Base-by-base conservation (phyloP, 2,797 vertebrate genomes). In the Sebastes cheni region DNA sequence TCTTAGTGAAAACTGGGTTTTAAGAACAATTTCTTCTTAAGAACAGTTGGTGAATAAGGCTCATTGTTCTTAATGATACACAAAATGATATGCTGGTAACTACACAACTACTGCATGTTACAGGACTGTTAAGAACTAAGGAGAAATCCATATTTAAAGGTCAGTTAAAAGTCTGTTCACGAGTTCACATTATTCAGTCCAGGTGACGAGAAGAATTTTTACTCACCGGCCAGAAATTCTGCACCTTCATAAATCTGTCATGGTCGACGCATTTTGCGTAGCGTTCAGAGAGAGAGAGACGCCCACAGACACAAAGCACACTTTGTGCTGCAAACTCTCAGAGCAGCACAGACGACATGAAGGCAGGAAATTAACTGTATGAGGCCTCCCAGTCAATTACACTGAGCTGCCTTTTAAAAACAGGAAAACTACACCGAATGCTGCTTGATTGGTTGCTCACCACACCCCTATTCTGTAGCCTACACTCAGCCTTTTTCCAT, bases 211-310 rank as follows among this genome's bases (percentile, higher is more conserved):
- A 60, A 70, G 69, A 77, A 7, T 78, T 75, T 76, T 84, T 30
- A 61, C 67, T 82, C 80, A 67, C 67, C 62, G 77, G 83, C 58
- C 73, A 73, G 82, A 67, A 90, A 88, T 88, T 86, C 87, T 73
- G 81, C 82, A 88, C 82, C 82, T 79, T 75, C 85, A 80, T 85
- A 89, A 92, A 92, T 86, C 89, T 84, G 81, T 82, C 89, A 61
- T 18, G 64, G 69, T 25, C 16, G 69, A 70, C 23, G 52, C 12
- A 6, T 72, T 84, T 72, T 85, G 80, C 42, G 12, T 50, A 16
- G 67, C 0, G 61, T 18, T 74, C 56, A 77, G 18, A 52, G 69
- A 86, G 59, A 86, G 59, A 75, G 18, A 52, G 69, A 86, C 65
- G 65, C 80, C 67, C 67, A 50, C 14, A 30, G 72, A 77, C 70